These are phyloP conservation scores for Mizuhopecten yessoensis DNA, from an alignment of 1,140 invertebrate species.

Conservation along the genomic window DNA sequence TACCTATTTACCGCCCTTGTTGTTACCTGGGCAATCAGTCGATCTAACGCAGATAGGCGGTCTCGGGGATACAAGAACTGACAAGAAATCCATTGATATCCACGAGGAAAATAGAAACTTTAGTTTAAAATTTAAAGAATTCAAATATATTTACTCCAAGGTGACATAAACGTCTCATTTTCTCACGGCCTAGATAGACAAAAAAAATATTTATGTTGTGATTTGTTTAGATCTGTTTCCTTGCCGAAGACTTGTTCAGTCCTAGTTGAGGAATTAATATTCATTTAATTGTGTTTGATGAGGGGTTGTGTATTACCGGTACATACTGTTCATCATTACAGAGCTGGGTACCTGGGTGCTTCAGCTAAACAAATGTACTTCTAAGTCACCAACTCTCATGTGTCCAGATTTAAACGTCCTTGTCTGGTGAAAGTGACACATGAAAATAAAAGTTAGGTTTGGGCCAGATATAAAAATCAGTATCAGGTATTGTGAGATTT, in stretches of 20 bases:
- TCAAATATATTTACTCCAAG: neutral
- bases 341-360: no score
- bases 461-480: no score
- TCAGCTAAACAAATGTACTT: no score
- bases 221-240: constrained; percentile 14
- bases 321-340: no score
- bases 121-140: neutral
- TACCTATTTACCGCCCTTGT: neutral
- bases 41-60: neutral
- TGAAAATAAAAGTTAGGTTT: no score
- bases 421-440: no score
- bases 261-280: constrained; percentile 12
- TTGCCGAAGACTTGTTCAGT: constrained; percentile 28
- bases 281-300: constrained; percentile 8
- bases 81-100: constrained; percentile 25
- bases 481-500: no score
- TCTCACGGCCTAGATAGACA: neutral
- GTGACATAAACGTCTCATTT: constrained; percentile 25
- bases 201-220: neutral
- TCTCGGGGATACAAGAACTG: neutral
- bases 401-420: no score
- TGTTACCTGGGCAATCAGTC: neutral
- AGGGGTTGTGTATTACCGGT: neutral
- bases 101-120: neutral
- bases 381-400: no score